Conservation (phyloP, 2,888 invertebrate species). For the Flexamia atlantica region DNA sequence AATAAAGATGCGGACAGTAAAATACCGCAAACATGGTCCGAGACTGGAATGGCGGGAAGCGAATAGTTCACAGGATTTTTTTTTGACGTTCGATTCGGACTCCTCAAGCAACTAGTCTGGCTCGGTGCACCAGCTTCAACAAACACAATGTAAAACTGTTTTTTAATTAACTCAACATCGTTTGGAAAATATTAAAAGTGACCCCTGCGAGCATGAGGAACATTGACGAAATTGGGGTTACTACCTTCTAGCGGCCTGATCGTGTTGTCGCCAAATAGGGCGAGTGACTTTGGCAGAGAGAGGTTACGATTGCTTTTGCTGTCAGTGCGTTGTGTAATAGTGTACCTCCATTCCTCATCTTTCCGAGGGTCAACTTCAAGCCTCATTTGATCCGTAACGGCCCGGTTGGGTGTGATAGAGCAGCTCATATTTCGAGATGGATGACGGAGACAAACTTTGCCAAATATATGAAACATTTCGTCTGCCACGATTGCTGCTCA, state of each 20-base stretch:
- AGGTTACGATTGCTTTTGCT: too few relatives aligned
- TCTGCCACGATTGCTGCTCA: not conserved
- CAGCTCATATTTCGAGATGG: not conserved
- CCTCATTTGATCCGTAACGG: conserved; percentile 37
- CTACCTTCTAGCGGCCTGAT: conserved; percentile 6
- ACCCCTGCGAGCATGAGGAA: not conserved
- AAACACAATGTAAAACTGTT: conserved; percentile 18
- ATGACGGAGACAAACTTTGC: not conserved
- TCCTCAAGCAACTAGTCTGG: conserved; percentile 38
- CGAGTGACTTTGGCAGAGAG: conserved; percentile 14
- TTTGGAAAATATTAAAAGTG: conserved; percentile 17
- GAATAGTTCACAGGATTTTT: conserved; percentile 51
- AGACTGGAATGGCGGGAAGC: conserved; percentile 18
- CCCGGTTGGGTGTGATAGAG: conserved; percentile 12
- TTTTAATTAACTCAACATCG: conserved; percentile 27
- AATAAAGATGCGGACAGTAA: too few relatives aligned
- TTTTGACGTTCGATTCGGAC: not conserved
- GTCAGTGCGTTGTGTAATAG: not conserved
- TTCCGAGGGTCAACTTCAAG: conserved; percentile 22
- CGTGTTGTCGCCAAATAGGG: conserved; percentile 23
- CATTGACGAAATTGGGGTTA: conserved; percentile 45
- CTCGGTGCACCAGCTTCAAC: conserved; percentile 29
- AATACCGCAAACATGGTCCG: conserved; percentile 9
- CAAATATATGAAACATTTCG: conserved; percentile 24
- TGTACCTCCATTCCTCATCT: not conserved